Conservation (phyloP, 2,888 invertebrate genomes). For the Drosophila fulvimacula region DNA sequence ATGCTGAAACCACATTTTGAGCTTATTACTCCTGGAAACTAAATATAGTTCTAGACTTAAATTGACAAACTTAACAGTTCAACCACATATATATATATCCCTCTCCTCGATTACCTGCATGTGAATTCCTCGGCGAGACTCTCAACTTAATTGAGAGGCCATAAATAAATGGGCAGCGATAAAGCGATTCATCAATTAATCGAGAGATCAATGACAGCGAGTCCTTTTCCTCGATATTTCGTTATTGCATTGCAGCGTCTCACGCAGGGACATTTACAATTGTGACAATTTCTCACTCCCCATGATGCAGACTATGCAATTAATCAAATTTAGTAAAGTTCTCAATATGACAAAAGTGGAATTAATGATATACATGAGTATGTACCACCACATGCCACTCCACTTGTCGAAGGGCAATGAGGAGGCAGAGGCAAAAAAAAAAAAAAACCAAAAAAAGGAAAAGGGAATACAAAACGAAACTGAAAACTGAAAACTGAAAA, state of each 20-base stretch:
- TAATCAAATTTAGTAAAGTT: constrained; percentile 70
- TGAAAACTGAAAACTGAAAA: constrained; percentile 51
- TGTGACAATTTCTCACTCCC: constrained; percentile 72
- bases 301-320: constrained; percentile 57
- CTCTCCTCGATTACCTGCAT: background rate
- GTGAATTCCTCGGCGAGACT: constrained; percentile 12
- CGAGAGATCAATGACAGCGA: constrained; percentile 40
- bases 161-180: constrained; percentile 23
- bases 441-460: background rate
- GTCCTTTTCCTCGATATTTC: constrained; percentile 27
- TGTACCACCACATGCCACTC: constrained; percentile 13
- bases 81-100: background rate
- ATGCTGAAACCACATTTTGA: too few relatives aligned
- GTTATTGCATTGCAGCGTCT: constrained; percentile 8
- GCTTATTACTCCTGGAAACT: too few relatives aligned
- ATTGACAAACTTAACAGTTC: too few relatives aligned
- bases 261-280: constrained; percentile 54
- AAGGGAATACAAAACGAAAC: constrained; percentile 29
- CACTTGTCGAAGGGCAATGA: constrained; percentile 35
- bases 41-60: too few relatives aligned
- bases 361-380: constrained; percentile 71
- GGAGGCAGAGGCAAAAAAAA: background rate
- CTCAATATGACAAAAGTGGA: constrained; percentile 76
- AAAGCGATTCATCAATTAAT: constrained; percentile 44
- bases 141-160: constrained; percentile 42